Conservation (phyloP, 2,888 invertebrate species). For the Heteromyza rotundicornis region DNA sequence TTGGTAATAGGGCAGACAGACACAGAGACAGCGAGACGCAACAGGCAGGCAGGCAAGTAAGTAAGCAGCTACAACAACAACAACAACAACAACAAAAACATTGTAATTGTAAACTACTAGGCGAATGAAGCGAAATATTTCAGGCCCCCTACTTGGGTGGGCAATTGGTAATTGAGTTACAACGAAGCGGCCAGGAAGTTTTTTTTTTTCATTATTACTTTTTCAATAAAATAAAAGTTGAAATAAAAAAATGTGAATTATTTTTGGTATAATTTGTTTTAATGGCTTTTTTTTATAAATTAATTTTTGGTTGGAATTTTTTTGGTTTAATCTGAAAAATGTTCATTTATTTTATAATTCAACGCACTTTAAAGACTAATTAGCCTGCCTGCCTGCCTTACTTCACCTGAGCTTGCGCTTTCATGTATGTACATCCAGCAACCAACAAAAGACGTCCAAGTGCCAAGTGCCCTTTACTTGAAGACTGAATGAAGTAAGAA, state of each 20-base stretch:
- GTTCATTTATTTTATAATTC: slow-evolving; percentile 44
- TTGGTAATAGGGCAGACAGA: slow-evolving; percentile 5
- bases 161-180: slow-evolving; percentile 48
- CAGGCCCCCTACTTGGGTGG: slow-evolving; percentile 37
- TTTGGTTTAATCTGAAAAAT: slow-evolving; percentile 18
- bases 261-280: neutral
- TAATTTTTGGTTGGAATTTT: neutral
- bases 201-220: no score
- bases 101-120: slow-evolving; percentile 28
- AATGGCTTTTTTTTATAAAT: neutral
- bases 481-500: neutral
- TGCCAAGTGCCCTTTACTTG: no score
- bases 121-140: slow-evolving; percentile 7
- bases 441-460: neutral
- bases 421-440: neutral
- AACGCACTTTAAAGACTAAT: slow-evolving; percentile 44
- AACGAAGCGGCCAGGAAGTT: no score
- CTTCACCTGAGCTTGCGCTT: neutral
- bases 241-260: no score
- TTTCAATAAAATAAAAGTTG: no score
- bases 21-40: neutral
- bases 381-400: slow-evolving; percentile 36
- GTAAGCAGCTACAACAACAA: slow-evolving; percentile 20
- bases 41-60: no score
- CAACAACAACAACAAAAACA: slow-evolving; percentile 29